Evolutionary conservation across 2,888 invertebrate species (phyloP).

Genomic region (Drosophila austrosaltans): DNA sequence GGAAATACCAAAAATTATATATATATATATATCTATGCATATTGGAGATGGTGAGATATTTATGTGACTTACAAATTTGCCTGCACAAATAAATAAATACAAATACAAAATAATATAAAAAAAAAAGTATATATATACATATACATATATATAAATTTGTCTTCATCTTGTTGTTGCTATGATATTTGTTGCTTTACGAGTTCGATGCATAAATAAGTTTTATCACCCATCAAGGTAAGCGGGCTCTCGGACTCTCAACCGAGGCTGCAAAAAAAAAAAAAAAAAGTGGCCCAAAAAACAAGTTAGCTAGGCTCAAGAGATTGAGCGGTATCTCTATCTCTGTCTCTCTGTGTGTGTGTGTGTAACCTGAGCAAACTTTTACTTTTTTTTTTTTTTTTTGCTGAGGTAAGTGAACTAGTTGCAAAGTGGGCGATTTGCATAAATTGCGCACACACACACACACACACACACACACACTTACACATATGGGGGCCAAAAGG

Average conservation of each 20-base stretch:
- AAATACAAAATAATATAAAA: conserved; percentile 21
- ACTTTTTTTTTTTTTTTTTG: conserved; percentile 53
- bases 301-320: conserved; percentile 43
- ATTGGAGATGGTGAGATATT: conserved; percentile 33
- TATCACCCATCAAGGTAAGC: conserved; percentile 79
- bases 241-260: conserved; percentile 36
- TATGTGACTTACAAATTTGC: conserved; percentile 53
- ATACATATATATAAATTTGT: conserved; percentile 18
- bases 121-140: conserved; percentile 33
- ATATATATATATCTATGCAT: conserved; percentile 37
- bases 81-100: conserved; percentile 48
- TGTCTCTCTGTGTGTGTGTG: conserved; percentile 21
- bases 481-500: background rate
- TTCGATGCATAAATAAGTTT: conserved; percentile 71
- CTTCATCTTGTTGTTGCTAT: conserved; percentile 31
- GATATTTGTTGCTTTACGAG: conserved; percentile 34
- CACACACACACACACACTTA: conserved; percentile 13
- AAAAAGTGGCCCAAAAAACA: conserved; percentile 57
- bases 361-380: conserved; percentile 63
- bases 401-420: conserved; percentile 71
- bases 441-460: no score
- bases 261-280: conserved; percentile 18
- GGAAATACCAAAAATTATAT: conserved; percentile 60
- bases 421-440: conserved; percentile 68
- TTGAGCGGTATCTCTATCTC: background rate